phyloP scores from a whole-genome alignment of 2,113 vertebrate genomes.

The Phycodurus eques region DNA sequence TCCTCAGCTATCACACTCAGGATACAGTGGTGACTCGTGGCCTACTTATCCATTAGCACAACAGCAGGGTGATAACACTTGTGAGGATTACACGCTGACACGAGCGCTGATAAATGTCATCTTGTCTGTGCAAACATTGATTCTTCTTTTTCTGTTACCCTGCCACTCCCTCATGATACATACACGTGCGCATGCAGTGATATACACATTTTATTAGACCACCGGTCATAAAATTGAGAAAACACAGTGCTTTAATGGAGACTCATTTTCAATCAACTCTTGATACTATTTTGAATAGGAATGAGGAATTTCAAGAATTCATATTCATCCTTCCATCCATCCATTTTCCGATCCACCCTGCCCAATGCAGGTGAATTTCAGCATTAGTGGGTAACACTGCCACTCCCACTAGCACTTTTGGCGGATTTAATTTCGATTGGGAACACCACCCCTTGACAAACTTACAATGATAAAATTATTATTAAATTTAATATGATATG shows the following conservation, averaged over 20 bases:
- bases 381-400: too few relatives aligned
- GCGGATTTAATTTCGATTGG: too few relatives aligned
- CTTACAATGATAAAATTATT: too few relatives aligned
- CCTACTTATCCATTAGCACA: constrained; percentile 33
- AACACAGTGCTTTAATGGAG: not conserved
- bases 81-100: constrained; percentile 19
- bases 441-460: too few relatives aligned
- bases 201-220: not conserved
- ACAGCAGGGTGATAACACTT: constrained; percentile 17
- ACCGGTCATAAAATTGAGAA: not conserved
- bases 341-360: too few relatives aligned
- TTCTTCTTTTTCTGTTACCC: constrained; percentile 12
- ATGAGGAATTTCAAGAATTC: not conserved
- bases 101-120: constrained; percentile 23
- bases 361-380: too few relatives aligned
- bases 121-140: constrained; percentile 32
- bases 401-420: too few relatives aligned
- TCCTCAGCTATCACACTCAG: constrained; percentile 54
- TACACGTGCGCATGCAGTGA: not conserved
- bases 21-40: constrained; percentile 27
- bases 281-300: not conserved
- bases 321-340: not conserved
- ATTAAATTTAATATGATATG: too few relatives aligned
- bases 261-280: not conserved
- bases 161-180: not conserved